A percentile compares a stretch with the other conserved stretches of the same genome.
Evolutionary conservation across 37 sponge, comb jelly and placozoan genomes (phyloP).

Genomic region (Haliclona indistincta): DNA sequence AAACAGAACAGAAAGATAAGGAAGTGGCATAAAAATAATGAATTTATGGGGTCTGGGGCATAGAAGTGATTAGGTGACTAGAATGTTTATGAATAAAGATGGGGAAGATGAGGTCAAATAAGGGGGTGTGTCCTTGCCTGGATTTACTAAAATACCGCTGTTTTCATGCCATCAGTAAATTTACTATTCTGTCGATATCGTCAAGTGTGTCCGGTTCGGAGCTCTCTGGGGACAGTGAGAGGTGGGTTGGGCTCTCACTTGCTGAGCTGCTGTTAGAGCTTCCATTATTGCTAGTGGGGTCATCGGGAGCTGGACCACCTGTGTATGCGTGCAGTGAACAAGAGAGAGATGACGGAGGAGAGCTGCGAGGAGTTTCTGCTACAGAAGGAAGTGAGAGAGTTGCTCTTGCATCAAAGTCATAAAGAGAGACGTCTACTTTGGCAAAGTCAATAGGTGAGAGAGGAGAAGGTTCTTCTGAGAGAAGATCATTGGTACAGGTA

Average conservation of each 20-base stretch:
- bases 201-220: slow-evolving; percentile 34
- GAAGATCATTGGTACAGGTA: not conserved
- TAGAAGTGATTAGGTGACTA: too few species aligned
- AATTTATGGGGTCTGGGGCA: too few species aligned
- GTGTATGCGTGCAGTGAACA: slow-evolving; percentile 14
- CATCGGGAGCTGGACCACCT: not conserved
- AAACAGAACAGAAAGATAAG: too few species aligned
- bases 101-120: too few species aligned
- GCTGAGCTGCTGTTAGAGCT: not conserved
- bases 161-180: slow-evolving; percentile 57
- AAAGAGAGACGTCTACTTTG: slow-evolving; percentile 61
- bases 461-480: slow-evolving; percentile 14
- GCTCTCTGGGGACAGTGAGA: slow-evolving; percentile 11
- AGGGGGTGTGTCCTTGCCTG: too few species aligned
- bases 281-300: not conserved
- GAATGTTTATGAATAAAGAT: too few species aligned
- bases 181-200: slow-evolving; percentile 54
- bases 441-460: slow-evolving; percentile 68
- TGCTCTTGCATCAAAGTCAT: slow-evolving; percentile 60
- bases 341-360: slow-evolving; percentile 3
- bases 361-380: not conserved
- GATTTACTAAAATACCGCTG: too few species aligned
- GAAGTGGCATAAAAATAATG: too few species aligned
- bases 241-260: not conserved
- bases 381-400: slow-evolving; percentile 11